Base-by-base conservation (phyloP, 2,113 vertebrate species). In the Globicephala melas region DNA sequence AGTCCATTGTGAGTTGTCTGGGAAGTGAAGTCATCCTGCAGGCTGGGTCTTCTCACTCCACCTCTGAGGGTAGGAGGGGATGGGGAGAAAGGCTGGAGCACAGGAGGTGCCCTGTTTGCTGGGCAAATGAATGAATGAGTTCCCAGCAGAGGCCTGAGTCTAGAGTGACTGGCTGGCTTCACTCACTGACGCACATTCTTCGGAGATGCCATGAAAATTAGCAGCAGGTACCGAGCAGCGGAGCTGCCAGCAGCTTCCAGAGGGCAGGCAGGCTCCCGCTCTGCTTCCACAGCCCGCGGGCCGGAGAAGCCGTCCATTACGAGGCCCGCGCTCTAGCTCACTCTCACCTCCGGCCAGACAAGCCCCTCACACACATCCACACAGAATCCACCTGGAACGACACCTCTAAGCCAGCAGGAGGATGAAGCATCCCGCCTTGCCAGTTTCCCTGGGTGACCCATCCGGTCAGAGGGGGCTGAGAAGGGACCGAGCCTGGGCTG, bases 171-270 rank as follows among this genome's bases (percentile, higher is more conserved):
- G 47, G 36, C 41, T 76, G 83, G 63, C 94, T 93, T 73, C 67
- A 79, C 77, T 95, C 89, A 71, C 44, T 25, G 77, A 95, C 38
- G 38, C 74, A 31, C 55, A 74, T 53, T 79, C 92, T 91, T 91
- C 17, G 33, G 50, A 89, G 82, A 74, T 47, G 55, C 55, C 63
- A 73, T 77, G 26, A 91, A 90, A 97, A 65, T 55, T 7, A 86
- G 82, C 77, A 91, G 62, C 4, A 5, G 36, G 31, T 38, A 67
- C 76, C 2, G 1, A 92, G 73, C 65, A 36, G 67, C 36, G 25
- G 50, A 70, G 60, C 33, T 41, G 50, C 63, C 58, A 53, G 58
- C 21, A 53, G 70, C 65, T 71, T 86, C 58, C 28, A 38, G 55
- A 65, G 60, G 71, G 33, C 65, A 53, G 53, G 7, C 33, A 44